Evolutionary conservation across 1,140 invertebrate genomes (phyloP).

Genomic region (Drosophila quadrilineata): DNA sequence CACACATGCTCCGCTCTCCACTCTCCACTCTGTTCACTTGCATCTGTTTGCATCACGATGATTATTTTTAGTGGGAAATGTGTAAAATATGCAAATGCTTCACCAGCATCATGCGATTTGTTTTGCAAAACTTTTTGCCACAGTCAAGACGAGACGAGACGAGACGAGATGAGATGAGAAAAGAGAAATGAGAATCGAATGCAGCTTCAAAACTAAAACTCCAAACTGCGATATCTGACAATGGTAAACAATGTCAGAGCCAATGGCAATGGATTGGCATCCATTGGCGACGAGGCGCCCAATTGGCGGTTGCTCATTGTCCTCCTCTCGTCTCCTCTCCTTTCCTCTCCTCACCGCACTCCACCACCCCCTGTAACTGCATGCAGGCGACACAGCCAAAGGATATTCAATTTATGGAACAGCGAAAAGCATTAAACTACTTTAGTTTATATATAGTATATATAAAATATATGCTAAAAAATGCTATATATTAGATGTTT

Average conservation of each 20-base stretch:
- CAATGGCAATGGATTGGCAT: not conserved
- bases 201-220: too few relatives aligned
- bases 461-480: too few relatives aligned
- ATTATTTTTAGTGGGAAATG: conserved; percentile 27
- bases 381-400: too few relatives aligned
- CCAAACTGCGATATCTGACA: conserved; percentile 12
- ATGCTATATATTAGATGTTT: too few relatives aligned
- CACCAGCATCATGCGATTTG: conserved; percentile 23
- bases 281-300: conserved; percentile 17
- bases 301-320: not conserved
- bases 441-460: too few relatives aligned
- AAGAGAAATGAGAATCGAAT: not conserved
- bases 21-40: not conserved
- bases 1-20: not conserved
- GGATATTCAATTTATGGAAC: too few relatives aligned
- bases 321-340: too few relatives aligned
- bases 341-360: too few relatives aligned
- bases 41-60: conserved; percentile 5
- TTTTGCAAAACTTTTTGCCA: conserved; percentile 10
- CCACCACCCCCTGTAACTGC: too few relatives aligned
- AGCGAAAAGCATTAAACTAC: too few relatives aligned
- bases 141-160: too few relatives aligned
- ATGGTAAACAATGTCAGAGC: conserved; percentile 7
- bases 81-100: conserved; percentile 34
- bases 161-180: too few relatives aligned